Base-by-base conservation (phyloP, 2,888 invertebrate genomes). In the Troglohyphantes excavatus region DNA sequence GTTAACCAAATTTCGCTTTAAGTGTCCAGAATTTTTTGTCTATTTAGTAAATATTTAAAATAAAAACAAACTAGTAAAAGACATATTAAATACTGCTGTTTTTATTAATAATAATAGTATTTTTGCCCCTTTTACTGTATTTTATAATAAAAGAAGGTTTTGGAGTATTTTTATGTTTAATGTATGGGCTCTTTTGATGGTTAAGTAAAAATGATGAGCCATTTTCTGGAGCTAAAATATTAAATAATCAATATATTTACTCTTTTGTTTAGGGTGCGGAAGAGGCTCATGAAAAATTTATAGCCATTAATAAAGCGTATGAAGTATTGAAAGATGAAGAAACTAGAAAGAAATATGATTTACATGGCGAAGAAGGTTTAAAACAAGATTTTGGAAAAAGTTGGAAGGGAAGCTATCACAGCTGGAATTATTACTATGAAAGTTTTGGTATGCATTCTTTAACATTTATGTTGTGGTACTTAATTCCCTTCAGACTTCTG, bases 271-370 rank as follows among this genome's bases (percentile, higher is more conserved):
- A 97, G 97, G 96, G 96, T 93, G 95, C 96, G 93, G 95, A 95
- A 84, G 94, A 96, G 78, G 96, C 96, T 9, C 96, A 97, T 93
- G 95, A 95, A 67, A 96, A 95, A 91, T 98, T 98, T 93, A 93
- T 97, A 29, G 95, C 95, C 94, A 95, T 97, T 70, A 96, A 96
- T 73, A 95, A 96, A 93, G 97, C 97, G 0, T 98, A 98, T 94
- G 97, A 98, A 93, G 96, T 96, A 1, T 93, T 98, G 17, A 97
- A 97, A 93, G 97, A 97, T 94, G 96, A 96, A 65, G 96, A 96
- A 86, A 95, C 96, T 90, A 94, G 97, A 84, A 96, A 96, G 92
- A 95, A 96, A 79, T 97, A 97, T 94, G 97, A 97, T 93, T 93
- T 95, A 53, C 95, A 96, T 93, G 97, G 97, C 2, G 96, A 96